Conservation (phyloP, 1,140 invertebrate species). For the Oncopeltus fasciatus region DNA sequence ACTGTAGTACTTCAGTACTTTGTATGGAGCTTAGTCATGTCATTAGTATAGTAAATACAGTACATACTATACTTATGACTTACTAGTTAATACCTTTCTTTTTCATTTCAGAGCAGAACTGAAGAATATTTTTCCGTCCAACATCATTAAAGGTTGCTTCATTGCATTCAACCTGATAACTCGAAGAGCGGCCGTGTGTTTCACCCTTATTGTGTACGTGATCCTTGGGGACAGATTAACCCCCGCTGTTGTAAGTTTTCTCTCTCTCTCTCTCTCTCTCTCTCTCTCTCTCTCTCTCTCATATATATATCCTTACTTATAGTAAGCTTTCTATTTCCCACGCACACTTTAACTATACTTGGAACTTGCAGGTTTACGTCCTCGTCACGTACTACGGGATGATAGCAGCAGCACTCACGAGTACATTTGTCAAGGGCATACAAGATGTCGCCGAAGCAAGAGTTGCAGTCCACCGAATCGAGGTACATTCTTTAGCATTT, state of each 20-base stretch:
- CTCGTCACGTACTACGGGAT: slow-evolving; percentile 47
- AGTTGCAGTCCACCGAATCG: slow-evolving; percentile 42
- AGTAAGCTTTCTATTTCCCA: no score
- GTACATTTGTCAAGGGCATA: slow-evolving; percentile 54
- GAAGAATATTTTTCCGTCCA: slow-evolving; percentile 43
- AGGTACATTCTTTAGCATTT: no score
- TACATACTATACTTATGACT: no score
- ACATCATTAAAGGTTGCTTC: slow-evolving; percentile 53
- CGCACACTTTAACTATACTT: no score
- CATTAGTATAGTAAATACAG: no score
- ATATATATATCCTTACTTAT: no score
- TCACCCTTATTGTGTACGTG: slow-evolving; percentile 13
- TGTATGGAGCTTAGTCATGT: no score
- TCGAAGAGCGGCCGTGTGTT: slow-evolving; percentile 9
- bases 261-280: no score
- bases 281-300: no score
- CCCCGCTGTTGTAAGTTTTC: slow-evolving; percentile 11
- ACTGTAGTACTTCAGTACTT: no score
- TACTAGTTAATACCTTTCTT: no score
- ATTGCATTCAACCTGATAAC: slow-evolving; percentile 49
- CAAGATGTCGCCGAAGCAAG: slow-evolving; percentile 43
- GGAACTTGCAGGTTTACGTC: no score
- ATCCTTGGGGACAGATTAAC: slow-evolving; percentile 1
- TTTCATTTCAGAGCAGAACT: slow-evolving; percentile 38
- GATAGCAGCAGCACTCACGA: slow-evolving; percentile 46